Percentiles rank a stretch among this genome's conserved stretches.
phyloP scores from a whole-genome alignment of 1,140 invertebrate species.

The Pomacea maculata region DNA sequence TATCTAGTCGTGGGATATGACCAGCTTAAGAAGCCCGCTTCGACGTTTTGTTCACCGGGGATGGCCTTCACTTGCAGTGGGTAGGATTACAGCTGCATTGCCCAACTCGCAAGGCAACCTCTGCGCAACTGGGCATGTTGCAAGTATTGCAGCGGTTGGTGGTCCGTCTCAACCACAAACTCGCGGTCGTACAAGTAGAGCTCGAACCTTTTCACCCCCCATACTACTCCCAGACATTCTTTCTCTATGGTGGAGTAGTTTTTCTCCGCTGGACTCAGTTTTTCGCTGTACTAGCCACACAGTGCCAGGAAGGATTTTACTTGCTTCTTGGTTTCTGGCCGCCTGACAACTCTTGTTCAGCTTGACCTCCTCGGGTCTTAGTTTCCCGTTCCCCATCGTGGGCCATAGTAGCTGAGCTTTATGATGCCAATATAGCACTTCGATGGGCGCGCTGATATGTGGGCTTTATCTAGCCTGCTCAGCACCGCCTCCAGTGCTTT shows the following conservation, averaged over 20 bases:
- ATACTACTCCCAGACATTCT: neutral
- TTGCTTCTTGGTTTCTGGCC: neutral
- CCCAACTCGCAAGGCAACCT: no score
- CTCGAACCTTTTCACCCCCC: neutral
- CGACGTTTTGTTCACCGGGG: no score
- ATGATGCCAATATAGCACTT: neutral
- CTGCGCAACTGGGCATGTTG: neutral
- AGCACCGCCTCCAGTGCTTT: neutral
- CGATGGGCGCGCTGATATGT: neutral
- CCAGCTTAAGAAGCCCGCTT: no score
- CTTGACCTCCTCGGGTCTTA: neutral
- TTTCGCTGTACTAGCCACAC: conserved; percentile 1
- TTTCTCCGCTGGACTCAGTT: neutral
- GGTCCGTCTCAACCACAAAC: neutral
- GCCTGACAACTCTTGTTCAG: neutral
- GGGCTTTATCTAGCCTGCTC: neutral
- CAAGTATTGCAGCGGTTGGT: neutral
- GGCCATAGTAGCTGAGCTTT: neutral
- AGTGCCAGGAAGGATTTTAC: neutral
- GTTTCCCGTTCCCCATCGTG: neutral
- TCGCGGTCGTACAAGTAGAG: neutral
- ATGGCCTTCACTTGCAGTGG: no score
- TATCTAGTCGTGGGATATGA: no score
- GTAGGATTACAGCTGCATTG: no score
- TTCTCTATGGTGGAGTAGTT: neutral